These are phyloP conservation scores for Jordanella pulchra DNA, from an alignment of 2,797 vertebrate genomes.

Conservation along the genomic window DNA sequence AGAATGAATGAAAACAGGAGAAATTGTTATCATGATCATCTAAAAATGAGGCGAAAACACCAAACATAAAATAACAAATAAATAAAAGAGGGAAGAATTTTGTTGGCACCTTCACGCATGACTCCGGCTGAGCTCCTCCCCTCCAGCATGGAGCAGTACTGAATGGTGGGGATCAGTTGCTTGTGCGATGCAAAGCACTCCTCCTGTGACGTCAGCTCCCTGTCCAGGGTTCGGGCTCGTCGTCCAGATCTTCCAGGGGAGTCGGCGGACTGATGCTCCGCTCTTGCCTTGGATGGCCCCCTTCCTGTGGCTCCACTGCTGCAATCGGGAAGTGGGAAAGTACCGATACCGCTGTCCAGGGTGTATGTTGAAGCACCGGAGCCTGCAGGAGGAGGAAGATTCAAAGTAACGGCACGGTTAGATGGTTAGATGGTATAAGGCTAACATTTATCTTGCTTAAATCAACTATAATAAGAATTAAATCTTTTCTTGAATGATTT, in stretches of 20 bases:
- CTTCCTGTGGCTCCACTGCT: conserved; percentile 84
- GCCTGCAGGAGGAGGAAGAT: conserved; percentile 66
- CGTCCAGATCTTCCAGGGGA: conserved; percentile 82
- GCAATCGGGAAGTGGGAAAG: conserved; percentile 93
- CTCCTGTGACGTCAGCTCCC: conserved; percentile 87
- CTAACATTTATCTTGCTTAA: no score
- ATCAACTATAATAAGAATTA: no score
- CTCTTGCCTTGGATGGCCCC: conserved; percentile 84
- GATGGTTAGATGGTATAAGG: no score
- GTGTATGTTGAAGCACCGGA: conserved; percentile 93
- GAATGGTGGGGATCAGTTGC: conserved; percentile 76
- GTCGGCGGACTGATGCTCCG: conserved; percentile 78
- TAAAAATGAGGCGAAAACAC: background rate
- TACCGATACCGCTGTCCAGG: conserved; percentile 95
- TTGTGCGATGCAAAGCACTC: conserved; percentile 79
- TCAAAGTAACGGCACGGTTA: no score
- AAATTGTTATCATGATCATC: background rate
- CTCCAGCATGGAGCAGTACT: conserved; percentile 78
- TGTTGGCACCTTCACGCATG: conserved; percentile 79
- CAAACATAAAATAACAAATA: background rate
- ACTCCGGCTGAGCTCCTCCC: conserved; percentile 69
- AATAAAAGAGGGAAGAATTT: background rate
- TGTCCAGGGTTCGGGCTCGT: conserved; percentile 91
- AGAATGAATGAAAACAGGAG: background rate
- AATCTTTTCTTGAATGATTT: no score